Percentiles rank a stretch among this genome's conserved stretches.
phyloP scores from a whole-genome alignment of 1,140 invertebrate species.

The Papilio xuthus region DNA sequence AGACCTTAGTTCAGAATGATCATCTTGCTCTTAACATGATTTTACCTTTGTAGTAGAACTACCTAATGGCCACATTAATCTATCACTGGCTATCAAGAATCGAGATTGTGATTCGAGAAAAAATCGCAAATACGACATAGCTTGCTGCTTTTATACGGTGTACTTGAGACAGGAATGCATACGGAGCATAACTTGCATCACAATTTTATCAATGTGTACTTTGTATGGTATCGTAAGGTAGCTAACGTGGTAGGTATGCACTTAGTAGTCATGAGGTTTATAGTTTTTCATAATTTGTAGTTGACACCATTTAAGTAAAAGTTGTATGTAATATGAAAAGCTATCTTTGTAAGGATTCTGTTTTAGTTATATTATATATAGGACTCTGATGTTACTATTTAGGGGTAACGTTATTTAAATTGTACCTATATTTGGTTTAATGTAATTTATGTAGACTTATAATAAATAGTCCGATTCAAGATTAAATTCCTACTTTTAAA shows the following conservation, averaged over 20 bases:
- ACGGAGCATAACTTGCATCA: conserved; percentile 16
- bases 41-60: conserved; percentile 56
- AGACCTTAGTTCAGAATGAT: conserved; percentile 47
- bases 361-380: neutral
- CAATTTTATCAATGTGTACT: conserved; percentile 1
- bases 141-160: conserved; percentile 1
- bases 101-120: conserved; percentile 40
- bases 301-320: conserved; percentile 11
- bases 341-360: conserved; percentile 7
- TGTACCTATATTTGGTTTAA: neutral
- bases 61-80: conserved; percentile 53
- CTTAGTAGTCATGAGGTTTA: neutral
- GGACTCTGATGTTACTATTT: conserved; percentile 17
- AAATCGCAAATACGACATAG: conserved; percentile 2
- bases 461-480: neutral
- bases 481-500: conserved; percentile 11
- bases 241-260: conserved; percentile 23
- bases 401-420: neutral
- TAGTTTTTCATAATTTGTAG: conserved; percentile 21
- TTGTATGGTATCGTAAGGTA: conserved; percentile 11
- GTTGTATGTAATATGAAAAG: neutral
- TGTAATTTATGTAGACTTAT: conserved; percentile 2
- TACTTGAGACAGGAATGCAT: conserved; percentile 21
- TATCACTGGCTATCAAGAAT: conserved; percentile 45
- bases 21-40: conserved; percentile 47